Evolutionary conservation across 1,140 invertebrate genomes (phyloP).

Genomic region (Drosophila orosa): DNA sequence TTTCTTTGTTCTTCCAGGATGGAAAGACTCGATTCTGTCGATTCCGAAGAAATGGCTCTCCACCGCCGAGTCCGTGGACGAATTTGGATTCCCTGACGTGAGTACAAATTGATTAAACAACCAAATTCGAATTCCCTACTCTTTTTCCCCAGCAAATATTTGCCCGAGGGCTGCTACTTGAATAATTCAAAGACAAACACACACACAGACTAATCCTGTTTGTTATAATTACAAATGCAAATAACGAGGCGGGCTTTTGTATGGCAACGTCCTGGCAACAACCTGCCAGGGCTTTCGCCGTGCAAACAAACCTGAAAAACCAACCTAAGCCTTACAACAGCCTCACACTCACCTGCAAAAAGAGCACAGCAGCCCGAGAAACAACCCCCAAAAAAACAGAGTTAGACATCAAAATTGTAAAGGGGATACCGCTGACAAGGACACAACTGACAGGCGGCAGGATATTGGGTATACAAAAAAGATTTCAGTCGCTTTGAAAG

Average conservation of each 20-base stretch:
- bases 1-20: conserved; percentile 85
- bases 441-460: conserved; percentile 34
- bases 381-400: conserved; percentile 61
- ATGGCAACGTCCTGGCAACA: conserved; percentile 51
- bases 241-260: conserved; percentile 77
- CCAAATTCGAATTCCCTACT: conserved; percentile 39
- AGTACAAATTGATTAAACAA: conserved; percentile 80
- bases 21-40: conserved; percentile 87
- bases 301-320: conserved; percentile 57
- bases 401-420: conserved; percentile 59
- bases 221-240: conserved; percentile 84
- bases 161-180: conserved; percentile 58
- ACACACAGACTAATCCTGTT: conserved; percentile 80
- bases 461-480: conserved; percentile 21
- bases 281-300: conserved; percentile 12
- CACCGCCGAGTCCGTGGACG: conserved; percentile 85
- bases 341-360: conserved; percentile 60
- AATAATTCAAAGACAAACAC: conserved; percentile 71
- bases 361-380: conserved; percentile 64
- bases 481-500: conserved; percentile 35
- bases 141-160: conserved; percentile 59
- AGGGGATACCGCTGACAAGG: conserved; percentile 15
- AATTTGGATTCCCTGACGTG: conserved; percentile 84
- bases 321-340: conserved; percentile 5
- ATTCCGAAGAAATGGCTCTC: conserved; percentile 89